Base-by-base conservation (phyloP, 2,888 invertebrate genomes). In the Chorisops tibialis region DNA sequence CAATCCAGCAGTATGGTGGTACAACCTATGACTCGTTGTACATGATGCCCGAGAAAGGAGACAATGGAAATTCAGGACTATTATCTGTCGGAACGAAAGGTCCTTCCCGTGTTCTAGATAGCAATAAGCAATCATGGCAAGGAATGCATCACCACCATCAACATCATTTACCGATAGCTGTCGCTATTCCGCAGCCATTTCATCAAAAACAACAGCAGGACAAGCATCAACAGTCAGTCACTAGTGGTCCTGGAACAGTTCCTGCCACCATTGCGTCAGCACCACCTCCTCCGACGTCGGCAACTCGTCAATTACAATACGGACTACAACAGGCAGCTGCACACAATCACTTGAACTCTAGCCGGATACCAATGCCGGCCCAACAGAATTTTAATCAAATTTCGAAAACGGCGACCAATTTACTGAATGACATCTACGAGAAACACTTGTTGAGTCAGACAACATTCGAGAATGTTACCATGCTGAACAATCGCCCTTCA, bases 361-460 rank as follows among this genome's bases (percentile, higher is more conserved):
- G 54, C 59, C 61, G 64, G 22, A 64, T 64, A 49, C 61, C 64
- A 43, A 45, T 51, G 39, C n/a, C 47, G 16, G 24, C 43, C 56
- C 68, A 70, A 58, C 66, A 67, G 64, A 69, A 71, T 69, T 73
- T 72, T 70, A 73, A 74, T 73, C 73, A 74, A 69, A 74, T 72
- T 69, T 73, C 73, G 14, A 74, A 73, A 70, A 72, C 72, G 64
- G 70, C 74, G 60, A 71, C 73, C 65, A 72, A 72, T 71, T 68
- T 71, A 66, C 68, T 73, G 69, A 70, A 72, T 56, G 74, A 73
- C 67, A 74, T 74, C 64, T 74, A 74, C 68, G 73, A 73, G 64
- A 72, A 73, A 66, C 73, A 74, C 70, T 71, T 74, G 70, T 70
- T 74, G 70, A 74, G 64, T 63, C 73, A 74, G 51, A 74, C 74